Conservation (phyloP, 1,140 invertebrate species). For the Rhagoletis zephyria region DNA sequence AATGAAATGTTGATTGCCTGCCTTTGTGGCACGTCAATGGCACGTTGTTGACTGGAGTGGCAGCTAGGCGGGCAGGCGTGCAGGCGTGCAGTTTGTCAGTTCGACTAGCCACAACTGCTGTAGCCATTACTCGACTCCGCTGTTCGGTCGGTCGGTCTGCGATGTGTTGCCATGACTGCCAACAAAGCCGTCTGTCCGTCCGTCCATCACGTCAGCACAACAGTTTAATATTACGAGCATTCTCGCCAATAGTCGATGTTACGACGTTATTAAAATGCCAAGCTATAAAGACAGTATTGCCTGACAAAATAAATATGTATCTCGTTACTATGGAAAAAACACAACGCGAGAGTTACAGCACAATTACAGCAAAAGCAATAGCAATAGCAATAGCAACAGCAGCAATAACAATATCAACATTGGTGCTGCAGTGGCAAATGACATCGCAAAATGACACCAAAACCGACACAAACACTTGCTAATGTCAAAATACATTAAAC, state of each 20-base stretch:
- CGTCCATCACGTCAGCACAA: not conserved
- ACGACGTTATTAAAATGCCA: conserved; percentile 53
- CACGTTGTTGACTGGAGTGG: not conserved
- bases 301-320: not conserved
- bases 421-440: conserved; percentile 29
- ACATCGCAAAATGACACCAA: conserved; percentile 48
- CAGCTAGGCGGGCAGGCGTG: not conserved
- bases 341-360: conserved; percentile 3
- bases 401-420: not conserved
- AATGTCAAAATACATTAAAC: conserved; percentile 47
- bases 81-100: not conserved
- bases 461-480: conserved; percentile 51
- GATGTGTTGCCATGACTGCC: no score
- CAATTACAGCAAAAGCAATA: conserved; percentile 13
- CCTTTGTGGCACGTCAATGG: conserved; percentile 16
- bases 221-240: conserved; percentile 18
- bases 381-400: not conserved
- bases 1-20: conserved; percentile 47
- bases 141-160: not conserved
- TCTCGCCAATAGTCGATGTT: not conserved
- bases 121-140: not conserved
- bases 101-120: not conserved
- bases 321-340: not conserved
- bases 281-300: not conserved
- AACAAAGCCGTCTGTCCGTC: not conserved